Percentiles rank a stretch among this genome's conserved stretches.
Evolutionary conservation across 2,797 vertebrate genomes (phyloP).

Genomic region (Chelon auratus): DNA sequence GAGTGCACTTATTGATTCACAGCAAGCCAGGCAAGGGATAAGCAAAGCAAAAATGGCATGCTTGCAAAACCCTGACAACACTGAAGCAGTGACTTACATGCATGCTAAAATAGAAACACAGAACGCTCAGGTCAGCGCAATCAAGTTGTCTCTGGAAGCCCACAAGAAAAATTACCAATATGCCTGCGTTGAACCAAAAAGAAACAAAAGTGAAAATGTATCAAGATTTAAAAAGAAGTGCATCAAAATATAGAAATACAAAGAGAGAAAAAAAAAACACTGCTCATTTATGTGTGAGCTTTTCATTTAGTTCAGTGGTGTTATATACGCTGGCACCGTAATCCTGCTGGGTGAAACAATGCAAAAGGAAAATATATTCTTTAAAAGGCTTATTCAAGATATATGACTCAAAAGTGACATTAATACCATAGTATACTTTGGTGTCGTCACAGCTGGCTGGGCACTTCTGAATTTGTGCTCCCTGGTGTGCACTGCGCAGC

Average conservation of each 20-base stretch:
- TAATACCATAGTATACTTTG: too few relatives aligned
- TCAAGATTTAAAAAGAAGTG: neutral
- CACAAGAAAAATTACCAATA: neutral
- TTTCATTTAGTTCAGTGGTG: constrained; percentile 5
- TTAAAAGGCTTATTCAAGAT: neutral
- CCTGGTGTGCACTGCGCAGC: too few relatives aligned
- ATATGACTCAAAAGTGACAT: neutral
- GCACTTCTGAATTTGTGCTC: too few relatives aligned
- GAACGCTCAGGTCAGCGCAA: constrained; percentile 18
- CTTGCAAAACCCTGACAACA: constrained; percentile 47
- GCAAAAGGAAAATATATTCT: neutral
- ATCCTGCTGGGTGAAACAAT: constrained; percentile 6
- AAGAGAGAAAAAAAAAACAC: neutral
- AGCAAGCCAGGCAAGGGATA: constrained; percentile 15
- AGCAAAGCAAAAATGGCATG: constrained; percentile 38
- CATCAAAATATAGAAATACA: neutral
- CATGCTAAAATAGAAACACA: constrained; percentile 36
- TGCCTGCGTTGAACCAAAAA: neutral
- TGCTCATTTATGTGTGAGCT: neutral
- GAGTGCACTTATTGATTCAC: constrained; percentile 55
- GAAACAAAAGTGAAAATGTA: constrained; percentile 8
- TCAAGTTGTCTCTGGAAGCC: constrained; percentile 28
- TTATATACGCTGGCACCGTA: neutral
- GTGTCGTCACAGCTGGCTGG: too few relatives aligned
- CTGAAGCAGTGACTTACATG: constrained; percentile 39